phyloP scores from a whole-genome alignment of 2,113 vertebrate genomes.

The Climacteris rufus region DNA sequence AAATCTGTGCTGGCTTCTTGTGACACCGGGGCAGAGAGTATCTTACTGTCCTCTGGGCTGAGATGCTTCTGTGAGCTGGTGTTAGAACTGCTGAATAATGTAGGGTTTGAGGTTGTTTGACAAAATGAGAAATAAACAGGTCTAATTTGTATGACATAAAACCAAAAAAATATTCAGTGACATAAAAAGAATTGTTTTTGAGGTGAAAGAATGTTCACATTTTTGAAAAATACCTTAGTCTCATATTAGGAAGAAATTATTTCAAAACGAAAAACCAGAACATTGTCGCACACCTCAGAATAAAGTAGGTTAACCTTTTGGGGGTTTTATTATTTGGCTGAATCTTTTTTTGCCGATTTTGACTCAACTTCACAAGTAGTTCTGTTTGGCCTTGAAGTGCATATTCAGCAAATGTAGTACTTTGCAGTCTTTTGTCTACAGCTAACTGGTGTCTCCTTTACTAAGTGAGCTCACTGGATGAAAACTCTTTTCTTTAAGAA shows the following conservation, averaged over 20 bases:
- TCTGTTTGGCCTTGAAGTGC: background rate
- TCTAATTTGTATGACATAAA: background rate
- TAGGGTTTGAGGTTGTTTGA: background rate
- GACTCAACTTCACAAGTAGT: background rate
- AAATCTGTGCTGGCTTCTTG: background rate
- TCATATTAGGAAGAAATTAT: background rate
- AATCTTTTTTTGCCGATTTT: background rate
- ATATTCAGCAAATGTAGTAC: background rate
- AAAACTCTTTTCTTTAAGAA: background rate
- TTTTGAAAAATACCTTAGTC: background rate
- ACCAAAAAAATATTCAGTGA: background rate
- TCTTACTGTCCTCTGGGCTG: background rate
- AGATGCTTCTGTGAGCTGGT: background rate
- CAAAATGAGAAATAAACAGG: background rate
- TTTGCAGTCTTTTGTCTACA: background rate
- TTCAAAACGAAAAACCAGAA: background rate
- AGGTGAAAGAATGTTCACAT: background rate
- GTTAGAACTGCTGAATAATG: conserved; percentile 37
- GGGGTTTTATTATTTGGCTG: background rate
- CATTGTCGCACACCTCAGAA: background rate
- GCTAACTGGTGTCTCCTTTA: background rate
- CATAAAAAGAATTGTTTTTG: background rate
- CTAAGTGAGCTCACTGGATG: background rate
- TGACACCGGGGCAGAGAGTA: background rate
- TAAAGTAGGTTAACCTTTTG: background rate